Percentiles rank a stretch among this genome's conserved stretches.
phyloP scores from a whole-genome alignment of 2,888 invertebrate genomes.

The Hipparchia sbordonii region DNA sequence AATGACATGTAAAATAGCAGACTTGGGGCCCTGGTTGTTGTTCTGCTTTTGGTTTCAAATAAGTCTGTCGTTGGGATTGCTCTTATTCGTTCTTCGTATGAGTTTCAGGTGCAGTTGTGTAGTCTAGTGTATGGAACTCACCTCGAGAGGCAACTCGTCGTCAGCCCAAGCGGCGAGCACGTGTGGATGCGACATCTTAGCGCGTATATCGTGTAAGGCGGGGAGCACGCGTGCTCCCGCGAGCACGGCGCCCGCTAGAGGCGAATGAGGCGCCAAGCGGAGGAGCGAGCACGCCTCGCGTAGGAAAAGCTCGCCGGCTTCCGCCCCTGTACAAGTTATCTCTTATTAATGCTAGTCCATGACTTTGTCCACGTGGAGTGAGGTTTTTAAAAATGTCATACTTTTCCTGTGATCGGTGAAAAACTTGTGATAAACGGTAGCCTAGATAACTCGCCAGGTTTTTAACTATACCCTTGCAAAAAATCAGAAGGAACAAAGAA shows the following conservation, averaged over 20 bases:
- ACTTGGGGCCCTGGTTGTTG: too few species aligned
- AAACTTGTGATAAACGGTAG: too few species aligned
- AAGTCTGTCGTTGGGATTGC: too few species aligned
- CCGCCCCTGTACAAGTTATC: conserved; percentile 70
- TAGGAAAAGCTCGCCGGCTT: conserved; percentile 94
- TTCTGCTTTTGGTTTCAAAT: too few species aligned
- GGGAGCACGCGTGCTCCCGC: conserved; percentile 97
- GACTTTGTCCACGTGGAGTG: too few species aligned
- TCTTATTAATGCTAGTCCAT: too few species aligned
- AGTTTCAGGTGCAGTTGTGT: neutral
- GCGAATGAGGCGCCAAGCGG: conserved; percentile 88
- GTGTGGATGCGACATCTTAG: conserved; percentile 79
- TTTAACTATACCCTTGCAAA: neutral
- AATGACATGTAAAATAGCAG: too few species aligned
- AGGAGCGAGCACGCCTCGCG: conserved; percentile 95
- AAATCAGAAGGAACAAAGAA: too few species aligned
- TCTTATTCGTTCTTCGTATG: too few species aligned
- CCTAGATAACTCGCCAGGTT: too few species aligned
- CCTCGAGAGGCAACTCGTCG: conserved; percentile 95
- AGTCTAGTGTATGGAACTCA: conserved; percentile 33
- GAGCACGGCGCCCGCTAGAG: conserved; percentile 94
- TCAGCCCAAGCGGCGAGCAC: conserved; percentile 97
- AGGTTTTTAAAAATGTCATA: too few species aligned
- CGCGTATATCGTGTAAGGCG: conserved; percentile 93
- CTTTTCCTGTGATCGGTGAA: too few species aligned